Evolutionary conservation across 2,113 vertebrate genomes (phyloP).

Genomic region (Lepus timidus): DNA sequence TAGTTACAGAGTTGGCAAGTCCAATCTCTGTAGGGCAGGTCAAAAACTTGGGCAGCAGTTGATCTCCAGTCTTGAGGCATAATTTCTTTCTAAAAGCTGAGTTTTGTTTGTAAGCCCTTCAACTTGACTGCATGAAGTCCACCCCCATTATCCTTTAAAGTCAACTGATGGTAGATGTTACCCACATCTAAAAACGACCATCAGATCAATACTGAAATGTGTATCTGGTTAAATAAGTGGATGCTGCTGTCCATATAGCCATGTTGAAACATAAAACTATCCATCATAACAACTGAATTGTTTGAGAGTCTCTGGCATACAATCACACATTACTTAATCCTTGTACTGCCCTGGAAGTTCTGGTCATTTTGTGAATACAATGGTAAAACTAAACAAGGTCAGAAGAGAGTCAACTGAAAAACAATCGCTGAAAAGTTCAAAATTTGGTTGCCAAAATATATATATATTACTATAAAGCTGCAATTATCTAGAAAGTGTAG

Average conservation of each 20-base stretch:
- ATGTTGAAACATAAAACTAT: neutral
- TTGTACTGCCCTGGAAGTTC: neutral
- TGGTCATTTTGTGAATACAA: neutral
- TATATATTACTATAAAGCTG: neutral
- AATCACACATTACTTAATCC: neutral
- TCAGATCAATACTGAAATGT: neutral
- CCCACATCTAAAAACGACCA: neutral
- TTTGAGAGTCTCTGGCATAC: neutral
- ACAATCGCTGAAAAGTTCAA: neutral
- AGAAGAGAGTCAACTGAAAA: neutral
- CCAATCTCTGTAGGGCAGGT: neutral
- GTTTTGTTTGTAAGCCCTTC: neutral
- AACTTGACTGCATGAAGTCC: neutral
- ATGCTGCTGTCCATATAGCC: neutral
- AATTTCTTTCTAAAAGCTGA: neutral
- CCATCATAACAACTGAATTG: neutral
- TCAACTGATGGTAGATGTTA: neutral
- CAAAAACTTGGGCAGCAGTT: neutral
- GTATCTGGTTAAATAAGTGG: neutral
- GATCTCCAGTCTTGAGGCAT: neutral
- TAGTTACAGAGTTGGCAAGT: neutral
- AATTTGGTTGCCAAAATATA: neutral
- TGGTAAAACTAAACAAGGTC: neutral
- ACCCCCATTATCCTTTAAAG: neutral
- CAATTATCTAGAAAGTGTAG: neutral